A percentile compares a stretch with the other conserved stretches of the same genome.
These are phyloP conservation scores for Drosophila guanche DNA, from an alignment of 1,140 invertebrate species.

Conservation along the genomic window DNA sequence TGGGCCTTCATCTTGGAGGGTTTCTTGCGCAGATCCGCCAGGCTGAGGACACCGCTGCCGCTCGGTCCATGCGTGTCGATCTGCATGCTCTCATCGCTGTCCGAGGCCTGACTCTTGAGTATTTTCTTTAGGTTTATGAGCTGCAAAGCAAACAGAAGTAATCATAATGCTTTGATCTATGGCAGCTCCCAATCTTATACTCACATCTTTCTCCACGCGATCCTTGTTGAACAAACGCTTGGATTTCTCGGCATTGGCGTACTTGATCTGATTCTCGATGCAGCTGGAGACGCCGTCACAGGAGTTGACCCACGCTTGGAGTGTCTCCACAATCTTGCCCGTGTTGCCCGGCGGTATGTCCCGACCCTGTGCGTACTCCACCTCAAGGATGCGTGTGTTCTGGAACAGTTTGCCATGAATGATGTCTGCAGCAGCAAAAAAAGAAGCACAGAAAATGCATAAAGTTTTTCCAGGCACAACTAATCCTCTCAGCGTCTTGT, in stretches of 20 bases:
- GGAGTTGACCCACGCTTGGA: constrained; percentile 95
- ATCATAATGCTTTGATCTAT: neutral
- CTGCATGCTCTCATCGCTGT: constrained; percentile 86
- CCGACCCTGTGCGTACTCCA: constrained; percentile 96
- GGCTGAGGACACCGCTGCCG: constrained; percentile 49
- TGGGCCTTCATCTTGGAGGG: constrained; percentile 71
- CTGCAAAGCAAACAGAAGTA: constrained; percentile 82
- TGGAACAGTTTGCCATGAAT: constrained; percentile 98
- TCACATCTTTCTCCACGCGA: constrained; percentile 93
- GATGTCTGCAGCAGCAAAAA: constrained; percentile 87
- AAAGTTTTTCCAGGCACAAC: constrained; percentile 7
- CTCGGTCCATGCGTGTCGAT: constrained; percentile 85
- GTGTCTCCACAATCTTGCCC: constrained; percentile 89
- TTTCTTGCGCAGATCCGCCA: constrained; percentile 76
- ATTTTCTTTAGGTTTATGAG: constrained; percentile 92
- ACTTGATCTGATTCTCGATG: constrained; percentile 94
- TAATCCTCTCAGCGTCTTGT: constrained; percentile 6
- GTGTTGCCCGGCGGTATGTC: constrained; percentile 94
- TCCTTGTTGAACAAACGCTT: constrained; percentile 91
- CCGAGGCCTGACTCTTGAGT: constrained; percentile 88
- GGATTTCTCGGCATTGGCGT: constrained; percentile 94
- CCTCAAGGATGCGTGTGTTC: constrained; percentile 95
- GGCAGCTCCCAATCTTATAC: neutral
- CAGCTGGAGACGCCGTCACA: constrained; percentile 94
- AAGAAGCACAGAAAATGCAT: constrained; percentile 17